Evolutionary conservation across 92 coral and sea anemone genomes (phyloP), one percentile per base, ranked within the genome.

Genomic region (Virgularia gustaviana): DNA sequence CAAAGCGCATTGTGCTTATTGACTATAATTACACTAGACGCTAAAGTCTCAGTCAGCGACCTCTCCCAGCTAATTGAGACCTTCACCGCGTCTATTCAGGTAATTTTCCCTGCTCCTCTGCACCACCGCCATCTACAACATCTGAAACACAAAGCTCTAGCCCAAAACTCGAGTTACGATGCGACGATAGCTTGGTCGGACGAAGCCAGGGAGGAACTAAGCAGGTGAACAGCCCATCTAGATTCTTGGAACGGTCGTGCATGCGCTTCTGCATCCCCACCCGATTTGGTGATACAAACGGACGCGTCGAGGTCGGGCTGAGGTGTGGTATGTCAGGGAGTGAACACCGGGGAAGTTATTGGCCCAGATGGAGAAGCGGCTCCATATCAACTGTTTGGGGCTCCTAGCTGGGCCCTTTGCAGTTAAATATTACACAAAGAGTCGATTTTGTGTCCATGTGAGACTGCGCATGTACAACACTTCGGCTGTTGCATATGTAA

Each of bases 401-500:
- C 55, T 49, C 23, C 55, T 49, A 5, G 55, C 55, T 5, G 55
- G 55, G 6, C 30, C 61, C 29, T 54, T 54, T 24, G 61, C 61
- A 4, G 61, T 54, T 12, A 54, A 54, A n/a, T 24, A 36, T 15
- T 54, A 24, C 61, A 24, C 32, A 12, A 54, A 54, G 61, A 36
- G 16, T 24, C 61, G 61, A 18, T 54, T 54, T 24, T 54, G 61
- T 54, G 61, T 54, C 16, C 61, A 54, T 16, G 61, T 54, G 61
- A 54, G 3, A 22, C 30, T n/a, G 15, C 10, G 30, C 3, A 31
- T 36, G 20, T 8, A 6, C 16, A 24, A 13, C 7, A 31, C 32
- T 36, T 54, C 6, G 61, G 32, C 30, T 36, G 24, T 4, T 54
- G 61, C 32, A 36, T 24, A 54, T 54, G 61, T 31, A 15, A 31